These are phyloP conservation scores for Drosophila nasuta DNA, from an alignment of 1,140 invertebrate genomes.

Conservation along the genomic window DNA sequence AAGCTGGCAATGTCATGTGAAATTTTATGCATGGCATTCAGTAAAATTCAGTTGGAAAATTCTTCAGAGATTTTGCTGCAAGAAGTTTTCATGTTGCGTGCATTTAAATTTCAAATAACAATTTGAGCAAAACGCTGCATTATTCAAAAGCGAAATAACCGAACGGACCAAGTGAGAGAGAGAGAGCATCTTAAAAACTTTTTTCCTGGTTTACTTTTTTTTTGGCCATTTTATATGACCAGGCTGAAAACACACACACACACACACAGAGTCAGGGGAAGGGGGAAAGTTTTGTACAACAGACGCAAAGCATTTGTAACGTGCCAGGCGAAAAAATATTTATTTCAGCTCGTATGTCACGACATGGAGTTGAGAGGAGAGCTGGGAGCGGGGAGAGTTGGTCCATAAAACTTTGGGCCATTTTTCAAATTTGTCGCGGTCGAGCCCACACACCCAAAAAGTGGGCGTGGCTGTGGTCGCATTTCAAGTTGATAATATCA, in stretches of 20 bases:
- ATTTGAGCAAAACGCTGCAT: slow-evolving; percentile 41
- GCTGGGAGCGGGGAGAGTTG: slow-evolving; percentile 6
- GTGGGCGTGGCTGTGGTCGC: slow-evolving; percentile 56
- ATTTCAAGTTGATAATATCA: slow-evolving; percentile 78
- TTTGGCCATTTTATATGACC: slow-evolving; percentile 18
- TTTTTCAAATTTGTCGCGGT: slow-evolving; percentile 83
- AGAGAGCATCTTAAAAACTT: slow-evolving; percentile 44
- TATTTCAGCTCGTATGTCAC: slow-evolving; percentile 77
- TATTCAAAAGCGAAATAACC: slow-evolving; percentile 46
- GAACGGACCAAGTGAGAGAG: not conserved
- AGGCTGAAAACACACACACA: not conserved
- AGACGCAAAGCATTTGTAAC: slow-evolving; percentile 79
- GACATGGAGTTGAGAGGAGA: slow-evolving; percentile 17
- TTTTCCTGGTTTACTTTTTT: slow-evolving; percentile 11
- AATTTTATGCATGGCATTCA: slow-evolving; percentile 69
- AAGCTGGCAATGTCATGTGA: slow-evolving; percentile 59
- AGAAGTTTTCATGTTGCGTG: slow-evolving; percentile 9
- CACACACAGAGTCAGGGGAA: not conserved
- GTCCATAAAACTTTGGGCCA: slow-evolving; percentile 77
- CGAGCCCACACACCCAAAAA: slow-evolving; percentile 38
- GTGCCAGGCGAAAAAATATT: slow-evolving; percentile 78
- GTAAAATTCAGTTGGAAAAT: slow-evolving; percentile 65
- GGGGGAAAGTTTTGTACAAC: slow-evolving; percentile 63
- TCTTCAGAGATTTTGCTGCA: slow-evolving; percentile 31
- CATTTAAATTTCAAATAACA: slow-evolving; percentile 70